Evolutionary conservation across 2,888 invertebrate genomes (phyloP).

Genomic region (Hofmannophila pseudospretella): DNA sequence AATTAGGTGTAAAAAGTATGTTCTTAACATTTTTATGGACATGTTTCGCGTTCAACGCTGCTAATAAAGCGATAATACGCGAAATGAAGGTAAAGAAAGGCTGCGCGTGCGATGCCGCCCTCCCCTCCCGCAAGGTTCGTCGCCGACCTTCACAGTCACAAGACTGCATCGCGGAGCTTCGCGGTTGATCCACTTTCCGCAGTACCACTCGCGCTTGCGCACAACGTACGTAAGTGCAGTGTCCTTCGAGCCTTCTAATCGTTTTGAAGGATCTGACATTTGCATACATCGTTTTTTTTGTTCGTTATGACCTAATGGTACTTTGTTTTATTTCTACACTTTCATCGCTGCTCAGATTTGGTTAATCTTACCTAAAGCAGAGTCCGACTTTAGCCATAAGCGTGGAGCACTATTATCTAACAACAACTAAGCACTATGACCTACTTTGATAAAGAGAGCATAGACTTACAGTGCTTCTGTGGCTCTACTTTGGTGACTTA

Average conservation of each 20-base stretch:
- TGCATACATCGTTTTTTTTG: too few species aligned
- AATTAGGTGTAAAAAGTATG: neutral
- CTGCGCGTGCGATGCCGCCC: conserved; percentile 13
- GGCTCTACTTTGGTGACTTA: too few species aligned
- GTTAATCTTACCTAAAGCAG: too few species aligned
- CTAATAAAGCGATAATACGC: conserved; percentile 9
- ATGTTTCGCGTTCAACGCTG: neutral
- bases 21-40: neutral
- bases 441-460: too few species aligned
- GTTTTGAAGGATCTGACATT: conserved; percentile 16
- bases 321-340: too few species aligned
- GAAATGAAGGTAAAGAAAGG: conserved; percentile 23
- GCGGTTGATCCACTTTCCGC: conserved; percentile 51
- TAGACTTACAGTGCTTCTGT: too few species aligned
- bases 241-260: conserved; percentile 35
- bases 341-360: too few species aligned
- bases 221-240: conserved; percentile 21
- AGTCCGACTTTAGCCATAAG: too few species aligned
- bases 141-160: conserved; percentile 51
- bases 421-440: too few species aligned
- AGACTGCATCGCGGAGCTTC: conserved; percentile 43
- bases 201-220: conserved; percentile 21
- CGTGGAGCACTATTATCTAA: too few species aligned
- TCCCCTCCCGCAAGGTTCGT: conserved; percentile 12
- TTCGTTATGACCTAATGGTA: too few species aligned